Evolutionary conservation across 2,113 vertebrate genomes (phyloP).

Genomic region (Epinephelus moara): DNA sequence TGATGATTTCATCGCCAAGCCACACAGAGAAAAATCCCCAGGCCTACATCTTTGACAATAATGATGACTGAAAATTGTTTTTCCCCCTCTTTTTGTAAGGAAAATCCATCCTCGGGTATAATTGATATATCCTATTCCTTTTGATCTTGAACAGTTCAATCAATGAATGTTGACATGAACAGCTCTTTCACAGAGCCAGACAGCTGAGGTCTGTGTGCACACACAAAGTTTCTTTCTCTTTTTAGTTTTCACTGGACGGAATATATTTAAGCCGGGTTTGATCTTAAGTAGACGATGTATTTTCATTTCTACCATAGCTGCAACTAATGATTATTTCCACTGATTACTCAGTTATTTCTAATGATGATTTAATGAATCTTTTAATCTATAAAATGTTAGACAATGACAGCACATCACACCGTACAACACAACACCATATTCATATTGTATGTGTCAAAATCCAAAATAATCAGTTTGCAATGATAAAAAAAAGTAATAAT

Average conservation of each 20-base stretch:
- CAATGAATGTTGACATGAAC: conserved; percentile 44
- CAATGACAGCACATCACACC: not conserved
- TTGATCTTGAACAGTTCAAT: conserved; percentile 48
- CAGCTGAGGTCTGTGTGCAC: conserved; percentile 15
- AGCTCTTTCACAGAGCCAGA: conserved; percentile 26
- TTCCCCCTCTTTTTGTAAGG: conserved; percentile 30
- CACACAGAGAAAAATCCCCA: conserved; percentile 38
- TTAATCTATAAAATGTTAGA: not conserved
- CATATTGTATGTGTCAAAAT: not conserved
- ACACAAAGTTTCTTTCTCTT: conserved; percentile 4
- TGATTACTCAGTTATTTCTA: not conserved
- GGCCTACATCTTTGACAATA: conserved; percentile 30
- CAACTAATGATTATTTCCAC: not conserved
- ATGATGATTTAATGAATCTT: not conserved
- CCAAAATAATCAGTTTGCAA: not conserved
- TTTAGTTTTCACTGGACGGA: conserved; percentile 14
- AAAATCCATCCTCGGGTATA: conserved; percentile 33
- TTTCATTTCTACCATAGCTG: not conserved
- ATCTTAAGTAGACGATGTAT: not conserved
- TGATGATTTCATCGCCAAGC: conserved; percentile 14
- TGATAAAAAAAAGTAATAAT: not conserved
- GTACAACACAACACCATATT: not conserved
- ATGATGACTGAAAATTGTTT: conserved; percentile 41
- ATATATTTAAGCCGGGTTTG: not conserved
- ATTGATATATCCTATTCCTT: conserved; percentile 53